These are phyloP conservation scores for Hypotaenidia philippensis DNA, from an alignment of 2,797 vertebrate genomes.

Conservation along the genomic window DNA sequence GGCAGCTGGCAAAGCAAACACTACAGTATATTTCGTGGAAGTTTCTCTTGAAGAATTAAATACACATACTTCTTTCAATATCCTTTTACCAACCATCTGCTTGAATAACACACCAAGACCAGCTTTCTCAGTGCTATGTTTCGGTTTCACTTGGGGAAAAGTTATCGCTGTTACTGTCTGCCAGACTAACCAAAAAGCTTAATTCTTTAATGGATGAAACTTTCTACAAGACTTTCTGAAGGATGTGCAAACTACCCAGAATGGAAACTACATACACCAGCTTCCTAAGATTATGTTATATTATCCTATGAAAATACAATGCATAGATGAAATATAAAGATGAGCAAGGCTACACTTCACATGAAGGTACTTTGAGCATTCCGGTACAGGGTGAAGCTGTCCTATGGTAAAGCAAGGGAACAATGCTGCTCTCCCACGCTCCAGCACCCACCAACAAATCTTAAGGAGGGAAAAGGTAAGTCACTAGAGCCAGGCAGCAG, in stretches of 20 bases:
- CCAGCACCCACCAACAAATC: neutral
- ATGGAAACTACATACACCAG: neutral
- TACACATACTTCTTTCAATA: neutral
- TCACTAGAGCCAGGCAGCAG: neutral
- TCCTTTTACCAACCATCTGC: neutral
- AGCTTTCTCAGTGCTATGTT: neutral
- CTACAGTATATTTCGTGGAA: neutral
- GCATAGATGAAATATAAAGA: neutral
- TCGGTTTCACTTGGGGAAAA: neutral
- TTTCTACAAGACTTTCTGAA: neutral
- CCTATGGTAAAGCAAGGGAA: neutral
- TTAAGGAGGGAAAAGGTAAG: neutral
- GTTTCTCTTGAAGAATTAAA: neutral
- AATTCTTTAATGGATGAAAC: neutral
- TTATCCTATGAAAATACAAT: slow-evolving; percentile 1
- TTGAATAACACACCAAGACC: neutral
- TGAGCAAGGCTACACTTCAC: neutral
- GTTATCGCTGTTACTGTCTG: neutral
- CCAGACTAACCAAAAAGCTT: neutral
- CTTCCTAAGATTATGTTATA: neutral
- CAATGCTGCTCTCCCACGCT: neutral
- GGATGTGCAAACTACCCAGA: neutral
- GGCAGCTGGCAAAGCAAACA: neutral
- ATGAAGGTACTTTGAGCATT: neutral
- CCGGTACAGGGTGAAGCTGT: neutral